Base-by-base conservation (phyloP, 2,113 vertebrate species). In the Forbesichthys papilliferus region DNA sequence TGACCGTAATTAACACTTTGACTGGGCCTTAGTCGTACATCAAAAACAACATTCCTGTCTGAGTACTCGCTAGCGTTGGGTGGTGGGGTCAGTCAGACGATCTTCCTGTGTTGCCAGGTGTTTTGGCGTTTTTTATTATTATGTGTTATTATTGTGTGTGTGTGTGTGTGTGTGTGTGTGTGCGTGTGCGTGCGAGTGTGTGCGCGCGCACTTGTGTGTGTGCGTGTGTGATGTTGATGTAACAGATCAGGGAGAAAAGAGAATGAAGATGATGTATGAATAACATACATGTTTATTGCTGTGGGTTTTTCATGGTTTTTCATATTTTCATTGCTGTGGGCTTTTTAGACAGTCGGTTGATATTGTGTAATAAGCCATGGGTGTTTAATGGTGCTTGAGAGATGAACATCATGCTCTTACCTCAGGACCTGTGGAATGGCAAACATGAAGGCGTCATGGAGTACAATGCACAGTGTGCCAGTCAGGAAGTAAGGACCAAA, bases 391-490 rank as follows among this genome's bases (percentile, higher is more conserved):
- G 11, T 46, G 48, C 3, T 9, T 55, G 54, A n/a, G 34, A 56
- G 49, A 33, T 60, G 42, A 47, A 47, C 5, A 12, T 14, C 54
- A n/a, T 0, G 9, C 27, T 84, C 93, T 75, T 79, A 98, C 96
- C 96, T 96, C 64, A 98, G 90, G 49, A 96, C 87, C 75, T 94
- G 94, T 1, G 96, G 96, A 48, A 94, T 87, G 16, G 93, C 80
- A 55, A 98, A 98, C 92, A 95, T 91, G 91, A 98, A 96, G 75
- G 90, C 76, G 53, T 98, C 95, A 1, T 95, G 92, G 82, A 92
- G 73, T 69, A 96, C 64, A 56, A 96, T 92, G 72, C 93, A 93
- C 77, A 93, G 74, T 4, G 95, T 97, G 6, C 92, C 92, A 2
- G 94, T 90, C 61, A 98, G 91, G 85, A 96, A 98, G 64, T 92